Base-by-base conservation (phyloP, 1,140 invertebrate genomes). In the Radopholus similis region DNA sequence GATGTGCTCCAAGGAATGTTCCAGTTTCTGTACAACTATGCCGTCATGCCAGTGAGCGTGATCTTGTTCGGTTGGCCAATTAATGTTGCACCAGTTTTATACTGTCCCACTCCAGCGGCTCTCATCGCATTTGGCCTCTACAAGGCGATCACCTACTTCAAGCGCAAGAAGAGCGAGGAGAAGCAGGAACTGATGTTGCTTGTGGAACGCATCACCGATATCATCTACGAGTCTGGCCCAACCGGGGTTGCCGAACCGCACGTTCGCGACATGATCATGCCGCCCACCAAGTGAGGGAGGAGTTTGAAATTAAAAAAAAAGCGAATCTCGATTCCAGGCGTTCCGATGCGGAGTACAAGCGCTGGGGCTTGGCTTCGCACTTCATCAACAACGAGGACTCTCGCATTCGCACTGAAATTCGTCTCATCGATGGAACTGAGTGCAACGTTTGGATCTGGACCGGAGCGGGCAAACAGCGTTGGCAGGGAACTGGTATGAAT, bases 361-460 rank as follows among this genome's bases (percentile, higher is more conserved):
- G 67, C 23, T 77, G 75, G 75, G n/a, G 54, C 28, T 21, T 64
- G 28, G 75, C 77, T 5, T 72, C 66, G 11, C 23, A 38, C 18
- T 77, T 80, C 66, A 77, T 77, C 30, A 80, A 77, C 49, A 69
- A 71, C 38, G 58, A 72, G 30, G 75, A 77, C 40, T 79, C 77
- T 11, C 75, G 75, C 26, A 68, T 77, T 34, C 72, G 74, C 2
- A 77, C 75, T 2, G 77, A 77, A 51, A 63, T 66, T 65, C 64
- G 74, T 35, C 28, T 78, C 18, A 75, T 77, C 26, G 65, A 80
- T 15, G 75, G 75, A 30, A 58, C 70, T 4, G 75, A 77, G 23
- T 77, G 75, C 64, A 80, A 80, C 44, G 75, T 80, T 21, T 77
- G 75, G 75, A 66, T 80, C 40, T 77, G 75, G 75, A 59, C 69